Evolutionary conservation across 2,797 vertebrate genomes (phyloP).

Genomic region (Cetoscarus ocellatus): DNA sequence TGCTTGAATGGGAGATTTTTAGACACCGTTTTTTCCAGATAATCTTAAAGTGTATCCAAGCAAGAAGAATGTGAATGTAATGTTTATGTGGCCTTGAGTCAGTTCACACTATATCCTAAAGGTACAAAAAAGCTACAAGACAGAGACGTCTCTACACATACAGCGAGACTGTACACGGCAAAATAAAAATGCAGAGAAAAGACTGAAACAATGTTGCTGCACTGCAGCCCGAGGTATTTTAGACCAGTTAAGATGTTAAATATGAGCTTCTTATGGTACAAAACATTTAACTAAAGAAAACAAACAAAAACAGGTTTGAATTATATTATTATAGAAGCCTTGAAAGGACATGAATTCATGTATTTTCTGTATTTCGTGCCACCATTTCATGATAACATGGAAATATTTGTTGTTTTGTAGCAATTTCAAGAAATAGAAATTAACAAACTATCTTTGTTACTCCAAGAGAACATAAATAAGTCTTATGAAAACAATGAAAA

Average conservation of each 20-base stretch:
- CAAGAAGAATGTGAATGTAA: background rate
- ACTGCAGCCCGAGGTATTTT: background rate
- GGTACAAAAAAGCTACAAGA: background rate
- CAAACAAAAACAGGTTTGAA: too few species aligned
- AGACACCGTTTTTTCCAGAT: background rate
- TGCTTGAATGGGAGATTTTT: background rate
- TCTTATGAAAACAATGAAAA: too few species aligned
- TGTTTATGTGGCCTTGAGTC: constrained; percentile 6
- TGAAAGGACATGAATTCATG: too few species aligned
- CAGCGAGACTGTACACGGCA: background rate
- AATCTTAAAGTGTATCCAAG: constrained; percentile 6
- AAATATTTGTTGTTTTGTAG: too few species aligned
- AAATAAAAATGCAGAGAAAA: background rate
- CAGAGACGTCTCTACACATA: background rate
- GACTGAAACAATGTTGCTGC: background rate
- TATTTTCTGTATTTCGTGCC: too few species aligned
- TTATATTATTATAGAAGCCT: too few species aligned
- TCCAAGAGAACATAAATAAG: too few species aligned
- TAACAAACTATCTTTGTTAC: too few species aligned
- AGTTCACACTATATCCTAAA: background rate
- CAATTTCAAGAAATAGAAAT: too few species aligned
- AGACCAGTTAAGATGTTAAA: background rate
- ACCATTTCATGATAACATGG: too few species aligned
- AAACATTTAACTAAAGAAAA: too few species aligned
- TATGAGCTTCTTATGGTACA: background rate